Base-by-base conservation (phyloP, 1,140 invertebrate species). In the Camponotus pennsylvanicus region DNA sequence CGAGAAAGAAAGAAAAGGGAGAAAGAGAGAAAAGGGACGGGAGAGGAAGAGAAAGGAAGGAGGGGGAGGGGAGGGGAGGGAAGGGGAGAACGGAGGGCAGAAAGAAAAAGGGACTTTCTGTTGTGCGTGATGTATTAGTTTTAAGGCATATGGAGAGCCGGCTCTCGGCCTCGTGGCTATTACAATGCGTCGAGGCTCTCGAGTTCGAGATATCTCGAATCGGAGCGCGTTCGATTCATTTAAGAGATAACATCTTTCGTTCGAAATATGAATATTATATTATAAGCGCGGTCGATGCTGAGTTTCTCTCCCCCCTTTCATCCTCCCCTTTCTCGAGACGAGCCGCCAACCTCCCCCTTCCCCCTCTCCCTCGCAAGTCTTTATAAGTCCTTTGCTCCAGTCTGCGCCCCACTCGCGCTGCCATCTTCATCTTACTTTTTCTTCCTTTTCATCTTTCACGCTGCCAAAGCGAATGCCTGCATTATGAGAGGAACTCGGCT, bases 221-320 rank as follows among this genome's bases (percentile, higher is more conserved):
- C 89, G 91, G 89, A 90, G 87, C 89, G 91, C 92, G 88, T 92
- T 94, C 94, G 93, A 94, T 94, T 94, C 93, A 94, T 94, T 94
- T 94, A 93, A 92, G 91, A 94, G 94, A 94, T 94, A 94, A 92
- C 91, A 94, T 94, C 94, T 94, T 94, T 94, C 91, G 93, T 93
- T 94, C 93, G 94, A 94, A 94, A 94, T 94, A 94, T 94, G 94
- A 94, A 94, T 94, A 94, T 94, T 94, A 94, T 94, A 94, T 91
- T 92, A 92, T 92, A 92, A 92, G 92, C 90, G 90, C 80, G 80
- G 86, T 73, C 87, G 67, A 89, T 70, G 86, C 87, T 85, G 89
- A 79, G 73, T 85, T 75, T 70, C 85, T 69, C 57, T 63, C 57
- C 59, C 63, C 66, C 59, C 45, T 18, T 70, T 15, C 59, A 59